Conservation (phyloP, 1,140 invertebrate species). For the Drosophila murphyi region DNA sequence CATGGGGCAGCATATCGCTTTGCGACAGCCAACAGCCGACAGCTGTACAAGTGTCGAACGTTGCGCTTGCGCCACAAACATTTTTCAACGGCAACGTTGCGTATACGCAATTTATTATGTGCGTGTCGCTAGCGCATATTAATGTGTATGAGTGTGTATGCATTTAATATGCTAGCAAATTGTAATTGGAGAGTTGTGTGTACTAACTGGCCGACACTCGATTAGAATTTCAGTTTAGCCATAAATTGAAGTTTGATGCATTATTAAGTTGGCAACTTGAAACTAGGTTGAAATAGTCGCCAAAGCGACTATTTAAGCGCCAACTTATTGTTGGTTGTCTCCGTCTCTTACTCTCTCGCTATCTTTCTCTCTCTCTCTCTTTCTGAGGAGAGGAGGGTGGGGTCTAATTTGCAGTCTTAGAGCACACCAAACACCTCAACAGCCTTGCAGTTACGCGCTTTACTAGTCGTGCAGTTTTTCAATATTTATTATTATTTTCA, state of each 20-base stretch:
- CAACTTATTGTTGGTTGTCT: constrained; percentile 24
- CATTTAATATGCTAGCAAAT: constrained; percentile 66
- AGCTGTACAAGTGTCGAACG: constrained; percentile 69
- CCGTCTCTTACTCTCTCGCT: no score
- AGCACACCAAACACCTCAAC: background rate
- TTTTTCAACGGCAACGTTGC: constrained; percentile 70
- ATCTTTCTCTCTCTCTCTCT: constrained; percentile 1
- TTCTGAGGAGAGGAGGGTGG: background rate
- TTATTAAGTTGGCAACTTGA: constrained; percentile 47
- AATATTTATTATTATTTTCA: constrained; percentile 12
- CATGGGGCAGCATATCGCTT: constrained; percentile 7
- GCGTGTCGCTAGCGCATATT: constrained; percentile 51
- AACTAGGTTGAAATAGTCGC: constrained; percentile 61
- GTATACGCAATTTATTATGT: constrained; percentile 80
- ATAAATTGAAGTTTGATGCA: constrained; percentile 55
- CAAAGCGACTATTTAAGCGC: background rate
- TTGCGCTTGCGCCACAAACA: constrained; percentile 78
- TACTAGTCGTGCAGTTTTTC: constrained; percentile 21
- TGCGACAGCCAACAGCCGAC: constrained; percentile 25
- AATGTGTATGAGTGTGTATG: constrained; percentile 14
- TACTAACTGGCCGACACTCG: constrained; percentile 46
- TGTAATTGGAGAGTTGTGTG: constrained; percentile 65
- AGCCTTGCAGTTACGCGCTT: constrained; percentile 52
- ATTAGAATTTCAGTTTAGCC: constrained; percentile 73
- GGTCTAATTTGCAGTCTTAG: background rate